These are phyloP conservation scores for Bombus pascuorum DNA, from an alignment of 1,140 invertebrate genomes.

Conservation along the genomic window DNA sequence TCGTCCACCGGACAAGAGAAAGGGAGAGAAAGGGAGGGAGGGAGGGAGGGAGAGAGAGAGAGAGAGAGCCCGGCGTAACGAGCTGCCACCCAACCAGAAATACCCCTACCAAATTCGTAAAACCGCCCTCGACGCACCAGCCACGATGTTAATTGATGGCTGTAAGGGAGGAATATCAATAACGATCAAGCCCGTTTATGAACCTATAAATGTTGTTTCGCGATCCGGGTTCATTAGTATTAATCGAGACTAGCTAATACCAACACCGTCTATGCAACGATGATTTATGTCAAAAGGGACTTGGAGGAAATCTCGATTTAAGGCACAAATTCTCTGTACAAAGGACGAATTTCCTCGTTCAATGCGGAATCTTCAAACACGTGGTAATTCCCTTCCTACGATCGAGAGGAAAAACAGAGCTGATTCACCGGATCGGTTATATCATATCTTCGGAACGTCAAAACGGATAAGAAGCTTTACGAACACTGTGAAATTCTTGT, in stretches of 20 bases:
- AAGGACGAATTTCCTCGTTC: neutral
- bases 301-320: neutral
- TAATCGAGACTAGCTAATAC: conserved; percentile 15
- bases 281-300: neutral
- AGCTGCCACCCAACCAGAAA: conserved; percentile 15
- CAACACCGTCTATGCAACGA: neutral
- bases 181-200: conserved; percentile 35
- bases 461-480: neutral
- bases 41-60: neutral
- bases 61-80: conserved; percentile 5
- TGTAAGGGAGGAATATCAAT: conserved; percentile 47
- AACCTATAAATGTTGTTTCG: conserved; percentile 36
- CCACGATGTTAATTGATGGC: conserved; percentile 48
- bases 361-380: neutral
- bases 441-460: neutral
- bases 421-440: neutral
- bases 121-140: conserved; percentile 7
- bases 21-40: neutral
- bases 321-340: neutral
- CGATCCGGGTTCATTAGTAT: conserved; percentile 33
- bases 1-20: neutral
- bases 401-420: neutral
- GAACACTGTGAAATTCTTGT: neutral
- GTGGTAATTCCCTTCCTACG: neutral
- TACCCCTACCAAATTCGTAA: conserved; percentile 39